A percentile compares a stretch with the other conserved stretches of the same genome.
Evolutionary conservation across 2,888 invertebrate genomes (phyloP).

Genomic region (Stenotaenia linearis): DNA sequence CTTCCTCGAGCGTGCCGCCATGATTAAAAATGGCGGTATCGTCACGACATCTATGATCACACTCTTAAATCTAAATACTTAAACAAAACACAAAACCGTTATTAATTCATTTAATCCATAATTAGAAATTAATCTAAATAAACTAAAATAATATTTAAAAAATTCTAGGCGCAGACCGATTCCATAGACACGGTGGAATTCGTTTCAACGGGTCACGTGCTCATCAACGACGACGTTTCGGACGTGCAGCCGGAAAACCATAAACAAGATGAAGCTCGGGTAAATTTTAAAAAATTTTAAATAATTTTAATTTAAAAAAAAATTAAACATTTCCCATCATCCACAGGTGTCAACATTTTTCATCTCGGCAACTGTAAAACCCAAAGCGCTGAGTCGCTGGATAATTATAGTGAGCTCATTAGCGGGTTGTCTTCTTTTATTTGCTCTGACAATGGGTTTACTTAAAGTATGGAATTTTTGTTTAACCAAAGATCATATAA

Average conservation of each 20-base stretch:
- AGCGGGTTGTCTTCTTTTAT: neutral
- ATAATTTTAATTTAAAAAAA: neutral
- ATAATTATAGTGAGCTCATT: neutral
- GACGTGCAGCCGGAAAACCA: neutral
- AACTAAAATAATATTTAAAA: neutral
- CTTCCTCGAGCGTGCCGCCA: neutral
- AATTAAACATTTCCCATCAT: neutral
- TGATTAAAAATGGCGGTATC: neutral
- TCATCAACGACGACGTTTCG: neutral
- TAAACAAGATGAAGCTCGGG: neutral
- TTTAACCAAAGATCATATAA: neutral
- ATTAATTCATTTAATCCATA: neutral
- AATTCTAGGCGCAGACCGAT: neutral
- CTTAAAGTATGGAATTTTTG: neutral
- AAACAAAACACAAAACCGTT: neutral
- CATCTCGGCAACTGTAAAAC: neutral
- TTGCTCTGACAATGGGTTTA: neutral
- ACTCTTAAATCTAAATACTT: neutral
- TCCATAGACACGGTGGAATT: neutral
- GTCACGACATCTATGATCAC: neutral
- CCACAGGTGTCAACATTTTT: conserved; percentile 1
- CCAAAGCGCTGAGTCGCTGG: neutral
- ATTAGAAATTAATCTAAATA: neutral
- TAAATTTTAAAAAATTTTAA: neutral
- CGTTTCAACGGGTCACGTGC: neutral